Percentiles rank a stretch among this genome's conserved stretches.
Conservation (phyloP, 92 coral and sea anemone genomes). For the Phenganax subtilis region DNA sequence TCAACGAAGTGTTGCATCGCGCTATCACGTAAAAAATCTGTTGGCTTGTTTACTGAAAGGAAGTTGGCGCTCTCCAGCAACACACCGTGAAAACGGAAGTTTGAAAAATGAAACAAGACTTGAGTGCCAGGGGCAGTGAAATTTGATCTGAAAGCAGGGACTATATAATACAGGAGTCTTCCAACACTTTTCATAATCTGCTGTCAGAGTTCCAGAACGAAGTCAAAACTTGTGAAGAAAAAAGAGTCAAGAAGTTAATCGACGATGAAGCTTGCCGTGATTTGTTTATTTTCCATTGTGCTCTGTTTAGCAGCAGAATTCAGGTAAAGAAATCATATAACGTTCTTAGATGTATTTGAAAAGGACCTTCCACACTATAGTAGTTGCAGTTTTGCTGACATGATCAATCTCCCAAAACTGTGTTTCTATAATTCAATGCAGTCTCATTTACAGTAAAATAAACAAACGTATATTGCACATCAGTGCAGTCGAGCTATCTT, state of each 20-base stretch:
- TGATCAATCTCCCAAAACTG: too few relatives aligned
- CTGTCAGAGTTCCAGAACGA: not conserved
- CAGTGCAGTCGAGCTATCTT: too few relatives aligned
- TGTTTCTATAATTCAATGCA: too few relatives aligned
- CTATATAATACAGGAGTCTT: not conserved
- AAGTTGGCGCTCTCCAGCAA: not conserved
- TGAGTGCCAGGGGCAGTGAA: too few relatives aligned
- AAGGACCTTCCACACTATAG: not conserved
- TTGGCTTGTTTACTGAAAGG: not conserved
- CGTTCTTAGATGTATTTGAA: not conserved
- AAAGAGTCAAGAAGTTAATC: not conserved
- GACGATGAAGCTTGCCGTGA: not conserved
- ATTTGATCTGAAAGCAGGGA: not conserved
- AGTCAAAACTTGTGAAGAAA: not conserved
- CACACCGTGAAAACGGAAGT: not conserved
- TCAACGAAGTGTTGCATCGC: too few relatives aligned
- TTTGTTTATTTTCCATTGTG: not conserved
- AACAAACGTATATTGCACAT: too few relatives aligned
- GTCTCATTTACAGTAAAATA: too few relatives aligned
- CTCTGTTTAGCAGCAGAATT: slow-evolving; percentile 13
- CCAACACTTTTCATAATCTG: not conserved
- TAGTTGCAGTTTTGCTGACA: not conserved
- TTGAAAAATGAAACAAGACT: too few relatives aligned
- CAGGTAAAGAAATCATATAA: not conserved
- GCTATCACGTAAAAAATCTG: not conserved